phyloP scores from a whole-genome alignment of 2,797 vertebrate genomes.

The Phoxinus dragarum region DNA sequence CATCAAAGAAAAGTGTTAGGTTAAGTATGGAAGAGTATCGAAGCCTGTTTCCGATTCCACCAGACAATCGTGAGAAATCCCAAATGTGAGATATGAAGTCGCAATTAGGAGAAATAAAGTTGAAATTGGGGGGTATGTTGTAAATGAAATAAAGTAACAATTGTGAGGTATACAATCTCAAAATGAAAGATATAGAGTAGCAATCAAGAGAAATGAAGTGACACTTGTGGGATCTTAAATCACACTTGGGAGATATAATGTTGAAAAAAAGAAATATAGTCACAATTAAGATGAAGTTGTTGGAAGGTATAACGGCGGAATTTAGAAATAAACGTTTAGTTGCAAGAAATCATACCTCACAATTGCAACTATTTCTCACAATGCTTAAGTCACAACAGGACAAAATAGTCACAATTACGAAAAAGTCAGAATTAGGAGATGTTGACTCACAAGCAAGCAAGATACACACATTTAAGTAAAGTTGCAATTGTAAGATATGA shows the following conservation, averaged over 20 bases:
- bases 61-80: not conserved
- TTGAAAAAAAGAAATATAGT: not conserved
- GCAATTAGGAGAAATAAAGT: not conserved
- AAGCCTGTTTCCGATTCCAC: not conserved
- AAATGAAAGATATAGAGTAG: not conserved
- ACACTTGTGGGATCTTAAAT: not conserved
- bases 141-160: not conserved
- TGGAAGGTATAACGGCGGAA: not conserved
- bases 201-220: not conserved
- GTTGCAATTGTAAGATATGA: not conserved
- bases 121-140: not conserved
- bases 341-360: not conserved
- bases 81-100: not conserved
- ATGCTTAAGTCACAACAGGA: not conserved
- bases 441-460: not conserved
- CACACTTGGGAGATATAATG: not conserved
- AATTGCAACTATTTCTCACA: not conserved
- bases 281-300: not conserved
- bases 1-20: not conserved
- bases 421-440: not conserved
- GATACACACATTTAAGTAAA: not conserved
- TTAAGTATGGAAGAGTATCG: too few species aligned
- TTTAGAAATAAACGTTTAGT: not conserved
- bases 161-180: not conserved
- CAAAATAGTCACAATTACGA: not conserved